Percentiles rank a stretch among this genome's conserved stretches.
Conservation (phyloP, 2,888 invertebrate genomes). For the Ophonus ardosiacus region DNA sequence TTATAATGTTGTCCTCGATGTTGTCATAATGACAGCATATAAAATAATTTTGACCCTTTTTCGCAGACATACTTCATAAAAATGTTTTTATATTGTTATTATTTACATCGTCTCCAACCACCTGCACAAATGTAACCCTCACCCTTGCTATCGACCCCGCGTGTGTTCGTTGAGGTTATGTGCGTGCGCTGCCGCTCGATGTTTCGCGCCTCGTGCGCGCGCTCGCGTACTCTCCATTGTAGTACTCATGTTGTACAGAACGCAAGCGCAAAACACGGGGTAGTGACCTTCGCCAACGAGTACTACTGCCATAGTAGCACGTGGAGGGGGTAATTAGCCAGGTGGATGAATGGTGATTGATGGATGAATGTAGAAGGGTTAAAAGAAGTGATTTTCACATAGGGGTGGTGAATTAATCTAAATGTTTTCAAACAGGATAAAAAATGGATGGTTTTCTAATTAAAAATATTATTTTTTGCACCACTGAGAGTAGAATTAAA, state of each 20-base stretch:
- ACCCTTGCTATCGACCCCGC: background rate
- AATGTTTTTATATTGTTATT: background rate
- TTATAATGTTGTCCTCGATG: too few relatives aligned
- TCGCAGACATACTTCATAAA: background rate
- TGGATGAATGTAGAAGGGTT: background rate
- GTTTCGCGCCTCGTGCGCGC: conserved; percentile 27
- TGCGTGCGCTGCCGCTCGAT: conserved; percentile 48
- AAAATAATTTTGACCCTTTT: background rate
- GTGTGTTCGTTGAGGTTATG: conserved; percentile 12
- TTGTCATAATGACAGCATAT: background rate
- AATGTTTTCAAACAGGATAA: background rate
- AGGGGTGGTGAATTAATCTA: background rate
- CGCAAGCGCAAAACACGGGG: conserved; percentile 3
- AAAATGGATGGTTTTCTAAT: background rate
- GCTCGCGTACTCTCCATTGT: background rate
- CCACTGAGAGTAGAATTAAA: too few relatives aligned
- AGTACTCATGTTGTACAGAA: background rate
- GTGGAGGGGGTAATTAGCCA: conserved; percentile 34
- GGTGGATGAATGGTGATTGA: conserved; percentile 45
- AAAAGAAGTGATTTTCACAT: background rate
- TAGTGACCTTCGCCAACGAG: conserved; percentile 37
- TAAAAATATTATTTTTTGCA: background rate
- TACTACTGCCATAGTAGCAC: background rate
- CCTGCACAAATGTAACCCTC: background rate
- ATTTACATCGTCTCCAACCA: background rate